Conservation (phyloP, 2,113 vertebrate genomes). For the Chionodraco myersi region DNA sequence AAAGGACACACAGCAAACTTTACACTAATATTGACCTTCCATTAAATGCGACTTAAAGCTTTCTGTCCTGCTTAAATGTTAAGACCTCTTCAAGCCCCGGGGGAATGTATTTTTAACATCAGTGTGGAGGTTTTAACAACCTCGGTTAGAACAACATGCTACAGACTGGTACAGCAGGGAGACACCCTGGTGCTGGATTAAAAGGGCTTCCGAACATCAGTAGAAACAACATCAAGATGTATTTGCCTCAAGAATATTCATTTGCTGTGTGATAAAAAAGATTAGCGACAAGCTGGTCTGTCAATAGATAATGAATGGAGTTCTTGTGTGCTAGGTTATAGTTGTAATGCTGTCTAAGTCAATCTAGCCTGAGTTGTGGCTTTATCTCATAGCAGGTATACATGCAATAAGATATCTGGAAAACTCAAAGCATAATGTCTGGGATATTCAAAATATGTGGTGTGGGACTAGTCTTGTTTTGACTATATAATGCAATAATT, state of each 20-base stretch:
- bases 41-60: constrained; percentile 77
- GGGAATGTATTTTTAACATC: constrained; percentile 67
- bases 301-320: constrained; percentile 54
- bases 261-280: constrained; percentile 67
- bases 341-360: constrained; percentile 28
- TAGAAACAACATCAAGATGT: constrained; percentile 64
- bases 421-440: constrained; percentile 3
- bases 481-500: constrained; percentile 12
- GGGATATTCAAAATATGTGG: constrained; percentile 17
- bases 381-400: neutral
- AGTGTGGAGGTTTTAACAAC: constrained; percentile 72
- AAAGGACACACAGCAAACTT: constrained; percentile 61
- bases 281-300: constrained; percentile 58
- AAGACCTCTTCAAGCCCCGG: constrained; percentile 45
- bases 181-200: constrained; percentile 66
- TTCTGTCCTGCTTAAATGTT: constrained; percentile 64
- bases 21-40: constrained; percentile 81
- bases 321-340: constrained; percentile 37
- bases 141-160: constrained; percentile 79
- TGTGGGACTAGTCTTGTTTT: neutral
- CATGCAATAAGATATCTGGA: constrained; percentile 1
- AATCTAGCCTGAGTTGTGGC: neutral
- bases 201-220: constrained; percentile 60
- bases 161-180: constrained; percentile 53
- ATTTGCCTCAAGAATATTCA: constrained; percentile 63